Evolutionary conservation across 2,888 invertebrate genomes (phyloP).

Genomic region (Chesias legatella): DNA sequence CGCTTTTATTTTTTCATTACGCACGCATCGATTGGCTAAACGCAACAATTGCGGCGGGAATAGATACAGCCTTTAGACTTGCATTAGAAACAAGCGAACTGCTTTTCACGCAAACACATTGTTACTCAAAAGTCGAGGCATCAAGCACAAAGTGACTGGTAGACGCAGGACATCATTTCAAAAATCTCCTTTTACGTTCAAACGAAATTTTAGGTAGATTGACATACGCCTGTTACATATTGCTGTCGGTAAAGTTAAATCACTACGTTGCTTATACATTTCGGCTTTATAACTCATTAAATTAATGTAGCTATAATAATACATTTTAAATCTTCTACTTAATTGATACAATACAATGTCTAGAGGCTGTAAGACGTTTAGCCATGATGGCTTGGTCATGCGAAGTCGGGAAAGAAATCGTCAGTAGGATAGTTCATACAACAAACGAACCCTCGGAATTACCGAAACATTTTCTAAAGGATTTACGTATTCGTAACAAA

Average conservation of each 20-base stretch:
- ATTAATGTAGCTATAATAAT: no score
- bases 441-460: constrained; percentile 5
- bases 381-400: constrained; percentile 63
- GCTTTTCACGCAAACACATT: no score
- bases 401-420: constrained; percentile 49
- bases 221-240: no score
- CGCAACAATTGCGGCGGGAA: constrained; percentile 40
- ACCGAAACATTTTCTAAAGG: constrained; percentile 1
- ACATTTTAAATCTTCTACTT: no score
- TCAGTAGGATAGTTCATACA: constrained; percentile 14
- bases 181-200: no score
- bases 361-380: constrained; percentile 60
- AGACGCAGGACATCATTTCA: no score
- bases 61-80: constrained; percentile 54
- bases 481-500: background rate
- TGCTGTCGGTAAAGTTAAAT: no score
- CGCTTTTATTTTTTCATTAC: constrained; percentile 49
- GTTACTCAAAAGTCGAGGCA: no score
- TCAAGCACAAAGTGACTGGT: no score
- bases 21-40: constrained; percentile 62
- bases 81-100: constrained; percentile 23
- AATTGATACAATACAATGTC: constrained; percentile 22
- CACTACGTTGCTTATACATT: no score
- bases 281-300: no score
- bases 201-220: no score